Evolutionary conservation across 2,888 invertebrate species (phyloP).

Genomic region (Ashinkailepas kermadecensis): DNA sequence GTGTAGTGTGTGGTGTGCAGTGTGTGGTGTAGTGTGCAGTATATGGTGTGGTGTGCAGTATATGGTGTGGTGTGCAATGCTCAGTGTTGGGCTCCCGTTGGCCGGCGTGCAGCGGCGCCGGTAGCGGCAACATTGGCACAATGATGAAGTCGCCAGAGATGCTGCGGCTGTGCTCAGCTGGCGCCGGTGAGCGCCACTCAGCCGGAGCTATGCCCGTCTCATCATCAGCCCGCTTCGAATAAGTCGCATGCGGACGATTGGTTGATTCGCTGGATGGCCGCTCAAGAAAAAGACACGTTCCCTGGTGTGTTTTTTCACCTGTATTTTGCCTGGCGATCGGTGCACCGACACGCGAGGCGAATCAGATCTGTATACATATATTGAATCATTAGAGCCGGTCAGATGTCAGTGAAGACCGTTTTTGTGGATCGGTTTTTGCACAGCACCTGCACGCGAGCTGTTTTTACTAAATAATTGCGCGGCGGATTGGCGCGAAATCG

Average conservation of each 20-base stretch:
- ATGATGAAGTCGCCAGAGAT: no score
- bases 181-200: no score
- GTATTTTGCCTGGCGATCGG: neutral
- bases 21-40: no score
- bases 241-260: neutral
- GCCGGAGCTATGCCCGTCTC: no score
- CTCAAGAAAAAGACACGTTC: neutral
- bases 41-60: no score
- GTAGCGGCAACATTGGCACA: no score
- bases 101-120: no score
- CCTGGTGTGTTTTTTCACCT: neutral
- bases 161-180: no score
- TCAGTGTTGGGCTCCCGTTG: no score
- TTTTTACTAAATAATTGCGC: neutral
- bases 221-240: neutral
- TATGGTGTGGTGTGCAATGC: no score
- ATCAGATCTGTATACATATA: slow-evolving; percentile 13
- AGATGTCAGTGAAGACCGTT: neutral
- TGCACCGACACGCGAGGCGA: neutral
- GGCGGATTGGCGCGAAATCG: slow-evolving; percentile 17
- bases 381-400: slow-evolving; percentile 20
- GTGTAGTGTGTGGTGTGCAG: no score
- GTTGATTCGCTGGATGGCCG: neutral
- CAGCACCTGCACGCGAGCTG: neutral
- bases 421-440: neutral